These are phyloP conservation scores for Hydropsyche betteni DNA, from an alignment of 2,888 invertebrate species.

Conservation along the genomic window DNA sequence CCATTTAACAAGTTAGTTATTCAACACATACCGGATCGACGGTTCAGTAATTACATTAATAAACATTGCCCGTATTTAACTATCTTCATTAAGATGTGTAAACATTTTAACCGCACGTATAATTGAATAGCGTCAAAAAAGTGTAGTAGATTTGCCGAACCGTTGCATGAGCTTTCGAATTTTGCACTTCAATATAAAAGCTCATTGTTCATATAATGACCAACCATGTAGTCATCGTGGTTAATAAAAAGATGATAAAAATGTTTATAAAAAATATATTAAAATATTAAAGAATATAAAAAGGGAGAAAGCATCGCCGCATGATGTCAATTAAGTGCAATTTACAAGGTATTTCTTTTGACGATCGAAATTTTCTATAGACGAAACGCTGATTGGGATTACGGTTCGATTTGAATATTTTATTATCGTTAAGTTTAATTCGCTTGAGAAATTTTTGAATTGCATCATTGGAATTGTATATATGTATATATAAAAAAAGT, in stretches of 20 bases:
- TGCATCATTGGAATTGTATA: too few relatives aligned
- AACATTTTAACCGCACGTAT: not conserved
- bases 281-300: not conserved
- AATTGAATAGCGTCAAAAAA: not conserved
- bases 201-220: not conserved
- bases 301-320: conserved; percentile 1
- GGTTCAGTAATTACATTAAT: conserved; percentile 18
- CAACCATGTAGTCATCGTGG: not conserved
- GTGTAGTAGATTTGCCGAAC: too few relatives aligned
- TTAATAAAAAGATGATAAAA: not conserved
- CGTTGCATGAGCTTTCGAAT: not conserved
- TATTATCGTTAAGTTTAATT: too few relatives aligned
- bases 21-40: conserved; percentile 24
- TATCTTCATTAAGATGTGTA: not conserved
- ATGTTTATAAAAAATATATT: not conserved
- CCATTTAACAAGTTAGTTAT: conserved; percentile 26
- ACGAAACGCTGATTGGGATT: too few relatives aligned
- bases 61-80: conserved; percentile 19
- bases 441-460: too few relatives aligned
- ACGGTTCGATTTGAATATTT: too few relatives aligned
- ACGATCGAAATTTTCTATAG: too few relatives aligned
- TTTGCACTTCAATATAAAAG: not conserved
- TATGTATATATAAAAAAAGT: too few relatives aligned
- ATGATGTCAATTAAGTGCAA: not conserved
- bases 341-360: too few relatives aligned